A percentile compares a stretch with the other conserved stretches of the same genome.
Evolutionary conservation across 2,113 vertebrate species (phyloP).

Genomic region (Cebidichthys violaceus): DNA sequence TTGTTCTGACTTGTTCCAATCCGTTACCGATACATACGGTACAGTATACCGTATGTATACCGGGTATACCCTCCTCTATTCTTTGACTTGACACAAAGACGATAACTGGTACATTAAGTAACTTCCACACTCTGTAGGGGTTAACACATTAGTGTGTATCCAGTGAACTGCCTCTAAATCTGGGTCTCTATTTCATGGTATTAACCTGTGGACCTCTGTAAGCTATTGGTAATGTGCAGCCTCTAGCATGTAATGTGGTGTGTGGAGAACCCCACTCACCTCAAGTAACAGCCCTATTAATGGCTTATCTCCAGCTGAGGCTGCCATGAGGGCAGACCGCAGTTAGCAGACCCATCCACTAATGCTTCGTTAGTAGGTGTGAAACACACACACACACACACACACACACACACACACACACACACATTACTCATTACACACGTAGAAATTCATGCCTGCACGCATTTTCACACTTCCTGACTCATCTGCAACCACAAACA

Average conservation of each 20-base stretch:
- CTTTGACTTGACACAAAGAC: constrained; percentile 46
- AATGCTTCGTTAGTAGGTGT: constrained; percentile 28
- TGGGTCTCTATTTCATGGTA: constrained; percentile 70
- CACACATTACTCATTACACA: not conserved
- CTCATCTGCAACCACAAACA: not conserved
- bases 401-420: not conserved
- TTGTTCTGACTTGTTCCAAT: constrained; percentile 26
- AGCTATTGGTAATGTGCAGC: constrained; percentile 72
- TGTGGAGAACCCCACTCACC: constrained; percentile 60
- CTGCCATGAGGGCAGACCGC: constrained; percentile 44
- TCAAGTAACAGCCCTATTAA: constrained; percentile 65
- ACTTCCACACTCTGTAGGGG: constrained; percentile 58
- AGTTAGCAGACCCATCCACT: constrained; percentile 1
- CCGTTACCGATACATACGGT: not conserved
- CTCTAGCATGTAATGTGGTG: constrained; percentile 64
- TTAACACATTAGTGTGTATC: constrained; percentile 60
- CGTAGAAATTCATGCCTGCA: not conserved
- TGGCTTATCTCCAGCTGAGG: constrained; percentile 64
- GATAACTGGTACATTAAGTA: constrained; percentile 57
- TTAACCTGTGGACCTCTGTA: constrained; percentile 76
- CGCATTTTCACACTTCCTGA: not conserved
- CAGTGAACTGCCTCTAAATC: constrained; percentile 49
- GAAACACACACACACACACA: constrained; percentile 2
- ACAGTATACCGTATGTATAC: too few species aligned
- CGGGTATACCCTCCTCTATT: constrained; percentile 2